phyloP scores from a whole-genome alignment of 2,797 vertebrate species.

The Neostethus bicornis region DNA sequence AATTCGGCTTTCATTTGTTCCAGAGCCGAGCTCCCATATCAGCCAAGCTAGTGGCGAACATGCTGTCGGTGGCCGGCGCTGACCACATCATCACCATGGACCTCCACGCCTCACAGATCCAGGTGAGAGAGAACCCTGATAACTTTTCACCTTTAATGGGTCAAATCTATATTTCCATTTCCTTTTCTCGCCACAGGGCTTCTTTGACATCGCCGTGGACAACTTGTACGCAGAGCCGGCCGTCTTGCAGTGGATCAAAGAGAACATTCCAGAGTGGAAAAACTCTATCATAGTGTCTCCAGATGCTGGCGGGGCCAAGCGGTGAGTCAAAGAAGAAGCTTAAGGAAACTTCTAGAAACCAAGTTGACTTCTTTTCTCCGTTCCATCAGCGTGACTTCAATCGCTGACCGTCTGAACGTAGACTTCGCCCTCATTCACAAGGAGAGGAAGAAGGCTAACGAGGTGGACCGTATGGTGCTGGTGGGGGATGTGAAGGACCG shows the following conservation, averaged over 20 bases:
- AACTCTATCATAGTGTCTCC: conserved; percentile 94
- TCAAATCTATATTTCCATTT: not conserved
- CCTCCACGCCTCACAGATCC: conserved; percentile 95
- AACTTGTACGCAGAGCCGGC: conserved; percentile 94
- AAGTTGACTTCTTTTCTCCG: not conserved
- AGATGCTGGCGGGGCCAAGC: conserved; percentile 93
- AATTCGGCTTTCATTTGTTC: too few species aligned
- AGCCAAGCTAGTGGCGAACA: conserved; percentile 95
- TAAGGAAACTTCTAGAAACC: too few species aligned
- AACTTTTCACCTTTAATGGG: not conserved
- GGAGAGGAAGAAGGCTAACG: conserved; percentile 94
- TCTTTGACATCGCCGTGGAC: conserved; percentile 96
- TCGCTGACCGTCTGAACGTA: conserved; percentile 92
- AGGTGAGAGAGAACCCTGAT: conserved; percentile 78
- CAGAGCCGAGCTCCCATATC: conserved; percentile 93
- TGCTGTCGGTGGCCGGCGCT: conserved; percentile 93
- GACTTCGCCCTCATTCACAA: conserved; percentile 97
- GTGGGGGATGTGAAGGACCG: conserved; percentile 93
- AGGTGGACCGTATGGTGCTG: conserved; percentile 95
- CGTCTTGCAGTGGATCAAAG: conserved; percentile 92
- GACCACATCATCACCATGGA: conserved; percentile 98
- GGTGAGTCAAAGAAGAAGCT: too few species aligned
- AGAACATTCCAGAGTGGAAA: conserved; percentile 92
- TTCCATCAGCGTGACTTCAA: conserved; percentile 89
- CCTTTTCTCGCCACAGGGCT: conserved; percentile 77